Evolutionary conservation across 2,888 invertebrate species (phyloP).

Genomic region (Drosophila austrosaltans): DNA sequence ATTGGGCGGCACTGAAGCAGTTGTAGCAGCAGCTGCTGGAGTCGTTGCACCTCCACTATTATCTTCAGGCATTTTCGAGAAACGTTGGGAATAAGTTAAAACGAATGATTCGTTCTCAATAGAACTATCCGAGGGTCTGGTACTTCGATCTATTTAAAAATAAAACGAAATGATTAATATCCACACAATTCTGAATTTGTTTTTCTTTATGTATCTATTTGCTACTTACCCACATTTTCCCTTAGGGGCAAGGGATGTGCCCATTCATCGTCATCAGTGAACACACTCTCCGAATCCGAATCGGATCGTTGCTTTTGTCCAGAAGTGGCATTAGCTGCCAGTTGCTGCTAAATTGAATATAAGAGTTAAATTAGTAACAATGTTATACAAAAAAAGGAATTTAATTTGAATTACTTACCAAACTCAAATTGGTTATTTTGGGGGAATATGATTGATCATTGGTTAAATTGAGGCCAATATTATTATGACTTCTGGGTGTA

Average conservation of each 20-base stretch:
- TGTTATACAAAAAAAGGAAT: too few species aligned
- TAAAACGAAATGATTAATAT: not conserved
- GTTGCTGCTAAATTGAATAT: constrained; percentile 49
- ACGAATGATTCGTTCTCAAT: constrained; percentile 85
- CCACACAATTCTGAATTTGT: not conserved
- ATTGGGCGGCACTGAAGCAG: constrained; percentile 56
- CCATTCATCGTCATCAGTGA: constrained; percentile 89
- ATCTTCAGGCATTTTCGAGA: constrained; percentile 84
- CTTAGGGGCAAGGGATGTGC: constrained; percentile 84
- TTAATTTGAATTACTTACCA: constrained; percentile 60
- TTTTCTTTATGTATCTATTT: too few species aligned
- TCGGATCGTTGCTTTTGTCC: constrained; percentile 83
- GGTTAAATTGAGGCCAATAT: constrained; percentile 83
- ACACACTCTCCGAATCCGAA: constrained; percentile 88
- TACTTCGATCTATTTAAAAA: constrained; percentile 80
- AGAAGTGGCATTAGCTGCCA: constrained; percentile 54
- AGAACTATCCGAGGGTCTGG: constrained; percentile 85
- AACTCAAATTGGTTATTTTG: constrained; percentile 82
- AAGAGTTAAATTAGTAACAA: too few species aligned
- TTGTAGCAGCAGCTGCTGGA: constrained; percentile 20
- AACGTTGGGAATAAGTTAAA: constrained; percentile 85
- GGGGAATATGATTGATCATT: constrained; percentile 84
- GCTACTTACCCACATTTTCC: constrained; percentile 80
- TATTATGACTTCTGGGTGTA: constrained; percentile 83
- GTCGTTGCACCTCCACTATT: constrained; percentile 26